Evolutionary conservation across 2,113 vertebrate genomes (phyloP).

Genomic region (Lynx canadensis): DNA sequence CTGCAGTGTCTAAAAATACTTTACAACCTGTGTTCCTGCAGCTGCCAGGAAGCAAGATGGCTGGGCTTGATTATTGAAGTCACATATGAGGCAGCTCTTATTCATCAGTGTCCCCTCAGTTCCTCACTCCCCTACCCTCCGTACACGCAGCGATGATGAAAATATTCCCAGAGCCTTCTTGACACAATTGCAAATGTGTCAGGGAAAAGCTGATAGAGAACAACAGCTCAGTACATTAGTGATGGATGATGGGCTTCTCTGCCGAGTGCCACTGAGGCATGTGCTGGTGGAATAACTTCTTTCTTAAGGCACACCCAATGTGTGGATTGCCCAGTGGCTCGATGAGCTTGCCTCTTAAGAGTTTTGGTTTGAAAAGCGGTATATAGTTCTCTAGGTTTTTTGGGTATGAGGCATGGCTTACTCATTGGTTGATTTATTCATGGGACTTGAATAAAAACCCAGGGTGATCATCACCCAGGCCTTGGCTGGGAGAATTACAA

Average conservation of each 20-base stretch:
- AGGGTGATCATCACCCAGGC: neutral
- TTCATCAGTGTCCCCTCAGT: neutral
- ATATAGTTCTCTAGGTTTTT: neutral
- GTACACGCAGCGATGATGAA: neutral
- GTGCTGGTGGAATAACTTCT: neutral
- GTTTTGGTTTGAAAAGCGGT: constrained; percentile 6
- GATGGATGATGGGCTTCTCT: neutral
- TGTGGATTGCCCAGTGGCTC: neutral
- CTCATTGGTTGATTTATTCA: neutral
- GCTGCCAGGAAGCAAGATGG: neutral
- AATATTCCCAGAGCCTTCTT: neutral
- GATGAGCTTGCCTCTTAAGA: neutral
- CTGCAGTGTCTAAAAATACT: constrained; percentile 30
- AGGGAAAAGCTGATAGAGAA: neutral
- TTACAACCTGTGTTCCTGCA: neutral
- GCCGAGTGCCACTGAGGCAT: neutral
- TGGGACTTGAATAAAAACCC: neutral
- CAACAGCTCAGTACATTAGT: neutral
- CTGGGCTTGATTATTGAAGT: constrained; percentile 41
- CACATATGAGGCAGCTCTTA: neutral
- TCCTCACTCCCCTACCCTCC: neutral
- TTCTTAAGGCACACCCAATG: neutral
- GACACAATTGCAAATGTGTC: neutral
- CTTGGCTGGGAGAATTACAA: constrained; percentile 4
- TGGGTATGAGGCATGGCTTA: neutral